Percentiles rank a stretch among this genome's conserved stretches.
Conservation (phyloP, 2,888 invertebrate genomes). For the Crepidodera aurea region DNA sequence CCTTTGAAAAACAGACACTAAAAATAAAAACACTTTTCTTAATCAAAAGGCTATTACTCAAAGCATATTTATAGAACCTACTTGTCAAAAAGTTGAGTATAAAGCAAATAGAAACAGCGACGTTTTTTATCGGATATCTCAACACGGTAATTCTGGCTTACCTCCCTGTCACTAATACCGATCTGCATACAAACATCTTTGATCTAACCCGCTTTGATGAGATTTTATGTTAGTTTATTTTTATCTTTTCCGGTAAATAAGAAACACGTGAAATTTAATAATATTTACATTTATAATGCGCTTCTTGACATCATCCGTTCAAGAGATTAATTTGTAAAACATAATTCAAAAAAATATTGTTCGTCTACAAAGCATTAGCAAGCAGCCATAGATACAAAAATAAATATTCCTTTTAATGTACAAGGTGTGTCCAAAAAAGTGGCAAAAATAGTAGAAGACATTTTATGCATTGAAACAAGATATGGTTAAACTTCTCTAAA, state of each 20-base stretch:
- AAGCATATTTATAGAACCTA: slow-evolving; percentile 1
- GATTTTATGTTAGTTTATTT: slow-evolving; percentile 28
- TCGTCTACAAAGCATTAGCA: no score
- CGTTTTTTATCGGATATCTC: slow-evolving; percentile 5
- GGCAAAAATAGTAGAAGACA: no score
- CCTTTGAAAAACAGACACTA: no score
- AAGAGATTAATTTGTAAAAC: no score
- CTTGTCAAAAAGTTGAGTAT: slow-evolving; percentile 3
- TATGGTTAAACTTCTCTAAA: no score
- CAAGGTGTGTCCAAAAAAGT: no score
- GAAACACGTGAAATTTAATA: slow-evolving; percentile 24
- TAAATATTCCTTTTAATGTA: no score
- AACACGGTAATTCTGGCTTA: slow-evolving; percentile 10
- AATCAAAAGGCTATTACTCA: neutral
- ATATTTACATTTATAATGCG: slow-evolving; percentile 18
- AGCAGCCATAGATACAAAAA: no score
- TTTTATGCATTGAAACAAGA: no score
- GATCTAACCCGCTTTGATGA: slow-evolving; percentile 32
- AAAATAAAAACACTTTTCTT: no score
- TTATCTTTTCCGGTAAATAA: slow-evolving; percentile 30
- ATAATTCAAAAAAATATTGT: no score
- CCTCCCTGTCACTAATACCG: neutral
- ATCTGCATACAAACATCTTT: slow-evolving; percentile 24
- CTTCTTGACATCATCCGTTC: no score
- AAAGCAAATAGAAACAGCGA: slow-evolving; percentile 8